Evolutionary conservation across 2,797 vertebrate species (phyloP).

Genomic region (Argentina silus): DNA sequence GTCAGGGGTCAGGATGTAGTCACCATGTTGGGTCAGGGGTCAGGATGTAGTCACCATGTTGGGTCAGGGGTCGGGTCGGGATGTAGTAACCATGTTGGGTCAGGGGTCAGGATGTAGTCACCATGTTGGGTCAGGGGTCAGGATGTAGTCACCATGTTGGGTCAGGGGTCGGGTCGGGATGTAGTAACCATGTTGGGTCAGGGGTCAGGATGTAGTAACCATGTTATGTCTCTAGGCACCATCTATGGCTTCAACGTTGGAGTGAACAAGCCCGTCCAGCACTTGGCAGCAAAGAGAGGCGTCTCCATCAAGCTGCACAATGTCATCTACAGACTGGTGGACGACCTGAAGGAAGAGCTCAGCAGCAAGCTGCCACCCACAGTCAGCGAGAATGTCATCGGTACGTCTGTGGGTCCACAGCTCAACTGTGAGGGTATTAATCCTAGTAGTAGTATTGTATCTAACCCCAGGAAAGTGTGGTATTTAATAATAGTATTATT

Average conservation of each 20-base stretch:
- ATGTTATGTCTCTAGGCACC: constrained; percentile 72
- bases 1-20: no score
- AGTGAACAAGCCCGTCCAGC: constrained; percentile 75
- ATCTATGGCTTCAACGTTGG: constrained; percentile 91
- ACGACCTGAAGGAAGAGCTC: constrained; percentile 88
- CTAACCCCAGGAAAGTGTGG: neutral
- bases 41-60: no score
- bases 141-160: no score
- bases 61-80: no score
- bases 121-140: no score
- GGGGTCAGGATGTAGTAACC: neutral
- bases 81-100: no score
- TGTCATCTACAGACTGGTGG: constrained; percentile 90
- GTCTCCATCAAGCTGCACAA: constrained; percentile 84
- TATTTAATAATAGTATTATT: neutral
- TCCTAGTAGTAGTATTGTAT: neutral
- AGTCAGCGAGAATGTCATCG: constrained; percentile 73
- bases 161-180: no score
- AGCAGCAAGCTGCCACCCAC: constrained; percentile 75
- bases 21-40: no score
- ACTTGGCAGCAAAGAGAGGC: constrained; percentile 80
- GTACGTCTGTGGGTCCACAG: constrained; percentile 71
- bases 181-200: no score
- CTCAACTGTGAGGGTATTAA: no score
- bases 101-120: no score